Evolutionary conservation across 1,140 invertebrate species (phyloP).

Genomic region (Orius insidiosus): DNA sequence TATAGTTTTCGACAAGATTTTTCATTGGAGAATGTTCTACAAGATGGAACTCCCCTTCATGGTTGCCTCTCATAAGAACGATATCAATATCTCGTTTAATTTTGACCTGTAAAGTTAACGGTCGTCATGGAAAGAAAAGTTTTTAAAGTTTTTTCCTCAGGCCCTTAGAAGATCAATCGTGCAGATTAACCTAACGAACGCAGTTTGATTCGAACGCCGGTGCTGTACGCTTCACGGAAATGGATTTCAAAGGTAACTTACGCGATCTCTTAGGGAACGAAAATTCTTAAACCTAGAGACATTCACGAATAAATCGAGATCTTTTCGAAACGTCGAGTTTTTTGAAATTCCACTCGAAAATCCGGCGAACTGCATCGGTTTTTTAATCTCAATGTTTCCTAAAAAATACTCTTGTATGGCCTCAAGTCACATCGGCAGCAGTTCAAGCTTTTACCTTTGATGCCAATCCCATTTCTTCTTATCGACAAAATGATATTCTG

Average conservation of each 20-base stretch:
- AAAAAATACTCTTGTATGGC: background rate
- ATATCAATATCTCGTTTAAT: conserved; percentile 42
- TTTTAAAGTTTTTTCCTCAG: background rate
- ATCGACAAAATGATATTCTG: conserved; percentile 41
- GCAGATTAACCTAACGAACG: background rate
- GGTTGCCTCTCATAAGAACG: conserved; percentile 49
- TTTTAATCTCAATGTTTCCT: conserved; percentile 2
- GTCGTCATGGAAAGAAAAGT: conserved; percentile 13
- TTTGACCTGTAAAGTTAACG: conserved; percentile 24
- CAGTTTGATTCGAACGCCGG: no score
- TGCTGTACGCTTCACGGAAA: background rate
- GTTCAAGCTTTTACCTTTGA: conserved; percentile 33
- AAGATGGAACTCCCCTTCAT: conserved; percentile 39
- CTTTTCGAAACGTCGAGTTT: conserved; percentile 30
- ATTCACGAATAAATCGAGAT: conserved; percentile 44
- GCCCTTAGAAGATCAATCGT: background rate
- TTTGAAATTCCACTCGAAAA: conserved; percentile 10
- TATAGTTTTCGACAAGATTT: conserved; percentile 41
- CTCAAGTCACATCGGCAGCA: background rate
- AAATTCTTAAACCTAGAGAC: conserved; percentile 43
- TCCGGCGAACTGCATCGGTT: background rate
- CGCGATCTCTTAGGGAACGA: conserved; percentile 30
- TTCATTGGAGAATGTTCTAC: conserved; percentile 46
- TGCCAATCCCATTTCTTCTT: conserved; percentile 42
- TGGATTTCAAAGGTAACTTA: background rate